phyloP scores from a whole-genome alignment of 2,888 invertebrate genomes.

The Acanthacorydalis orientalis region DNA sequence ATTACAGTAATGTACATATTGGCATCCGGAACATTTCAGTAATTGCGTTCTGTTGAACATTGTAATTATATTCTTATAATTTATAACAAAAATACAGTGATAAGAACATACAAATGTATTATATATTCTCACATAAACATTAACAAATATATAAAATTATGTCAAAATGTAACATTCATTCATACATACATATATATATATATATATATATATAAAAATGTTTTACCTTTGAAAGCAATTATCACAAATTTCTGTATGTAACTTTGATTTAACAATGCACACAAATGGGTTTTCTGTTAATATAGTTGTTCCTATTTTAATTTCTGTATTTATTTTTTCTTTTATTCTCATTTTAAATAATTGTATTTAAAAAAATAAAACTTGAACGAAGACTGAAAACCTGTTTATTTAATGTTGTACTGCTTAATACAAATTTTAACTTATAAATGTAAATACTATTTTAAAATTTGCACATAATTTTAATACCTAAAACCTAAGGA shows the following conservation, averaged over 20 bases:
- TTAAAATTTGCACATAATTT: no score
- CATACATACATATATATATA: not conserved
- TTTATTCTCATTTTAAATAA: slow-evolving; percentile 19
- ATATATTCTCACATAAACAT: no score
- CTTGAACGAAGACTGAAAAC: no score
- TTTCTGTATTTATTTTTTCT: slow-evolving; percentile 29
- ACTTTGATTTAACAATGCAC: slow-evolving; percentile 51
- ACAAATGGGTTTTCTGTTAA: slow-evolving; percentile 60
- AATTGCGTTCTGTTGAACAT: slow-evolving; percentile 43
- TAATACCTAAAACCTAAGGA: no score
- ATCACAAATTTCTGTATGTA: slow-evolving; percentile 55
- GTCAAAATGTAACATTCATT: no score
- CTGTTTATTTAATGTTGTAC: no score
- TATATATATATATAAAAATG: slow-evolving; percentile 2
- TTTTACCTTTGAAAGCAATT: slow-evolving; percentile 56
- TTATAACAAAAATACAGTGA: slow-evolving; percentile 3
- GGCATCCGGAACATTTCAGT: slow-evolving; percentile 68
- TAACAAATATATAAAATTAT: no score
- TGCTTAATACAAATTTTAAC: no score
- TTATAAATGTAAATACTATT: no score
- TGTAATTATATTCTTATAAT: slow-evolving; percentile 8
- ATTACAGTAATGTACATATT: slow-evolving; percentile 69
- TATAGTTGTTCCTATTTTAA: slow-evolving; percentile 48
- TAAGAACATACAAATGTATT: no score
- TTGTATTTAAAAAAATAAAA: not conserved